Evolutionary conservation across 53 echinoderm and acorn worm species (phyloP).

Genomic region (Holothuria leucospilota): DNA sequence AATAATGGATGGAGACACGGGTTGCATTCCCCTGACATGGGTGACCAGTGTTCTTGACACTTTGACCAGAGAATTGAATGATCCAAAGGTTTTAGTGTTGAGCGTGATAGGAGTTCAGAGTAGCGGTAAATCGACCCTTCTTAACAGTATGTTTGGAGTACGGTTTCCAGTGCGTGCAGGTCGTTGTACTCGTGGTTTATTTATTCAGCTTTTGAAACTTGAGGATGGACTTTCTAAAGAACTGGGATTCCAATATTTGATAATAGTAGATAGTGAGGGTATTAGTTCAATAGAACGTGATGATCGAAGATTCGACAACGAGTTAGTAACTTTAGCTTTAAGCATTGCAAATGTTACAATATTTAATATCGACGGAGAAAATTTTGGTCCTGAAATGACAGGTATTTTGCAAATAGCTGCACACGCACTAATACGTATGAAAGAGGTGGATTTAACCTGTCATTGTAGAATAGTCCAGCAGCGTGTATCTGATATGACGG

Average conservation of each 20-base stretch:
- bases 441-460: slow-evolving; percentile 14
- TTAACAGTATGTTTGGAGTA: no score
- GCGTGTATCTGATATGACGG: slow-evolving; percentile 10
- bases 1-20: no score
- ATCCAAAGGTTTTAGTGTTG: no score
- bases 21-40: no score
- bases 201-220: no score
- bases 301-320: background rate
- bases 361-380: slow-evolving; percentile 27
- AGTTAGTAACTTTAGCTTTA: slow-evolving; percentile 17
- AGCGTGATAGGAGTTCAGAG: no score
- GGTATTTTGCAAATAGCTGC: slow-evolving; percentile 29
- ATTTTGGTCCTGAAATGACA: background rate
- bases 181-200: no score
- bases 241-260: background rate
- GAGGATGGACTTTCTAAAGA: background rate
- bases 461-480: slow-evolving; percentile 19
- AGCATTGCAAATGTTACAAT: slow-evolving; percentile 26
- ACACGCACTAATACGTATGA: slow-evolving; percentile 32
- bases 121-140: no score
- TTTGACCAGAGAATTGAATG: no score
- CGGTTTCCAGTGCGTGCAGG: no score
- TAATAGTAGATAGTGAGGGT: slow-evolving; percentile 18
- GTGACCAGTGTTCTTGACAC: no score
- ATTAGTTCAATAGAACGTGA: slow-evolving; percentile 1